Evolutionary conservation across 2,888 invertebrate genomes (phyloP), one percentile per base, ranked within the genome.

Genomic region (Orchestes rusci): DNA sequence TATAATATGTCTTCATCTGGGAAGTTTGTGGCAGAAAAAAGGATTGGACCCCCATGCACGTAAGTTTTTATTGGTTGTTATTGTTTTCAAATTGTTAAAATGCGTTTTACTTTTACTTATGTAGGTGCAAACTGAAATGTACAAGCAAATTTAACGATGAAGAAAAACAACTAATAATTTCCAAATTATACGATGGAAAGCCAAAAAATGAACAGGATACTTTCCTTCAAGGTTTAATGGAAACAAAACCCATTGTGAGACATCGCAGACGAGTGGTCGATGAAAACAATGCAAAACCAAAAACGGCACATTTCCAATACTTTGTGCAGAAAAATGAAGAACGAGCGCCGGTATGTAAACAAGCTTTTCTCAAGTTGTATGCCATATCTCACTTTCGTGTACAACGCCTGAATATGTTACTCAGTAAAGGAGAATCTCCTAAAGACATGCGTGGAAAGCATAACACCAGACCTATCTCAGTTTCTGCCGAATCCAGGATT

Each of bases 151-250:
- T 32, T 32, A 32, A n/a, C 16, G 32, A 13, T 10, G 4, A 16
- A 15, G 32, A 32, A 16, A 16, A 32, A 32, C 13, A 15, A 10
- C 3, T 32, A 10, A 32, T 32, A 32, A 32, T 32, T 32, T 32
- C 16, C 8, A 32, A 32, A 16, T 13, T 4, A 32, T 32, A 32
- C 15, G 16, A 32, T 13, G 32, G 13, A 32, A 16, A 16, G 15
- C 32, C 29, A 13, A 29, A 32, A 32, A 32, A 32, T 16, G 32
- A 32, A 32, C 32, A 32, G 32, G 32, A 32, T 10, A 32, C 13
- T 32, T 13, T 32, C 15, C 32, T 32, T 32, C 13, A 32, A 16
- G 32, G 32, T 32, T 32, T 32, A 32, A 32, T 16, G 15, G 32
- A 16, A 13, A 32, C 13, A 16, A 32, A 32, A 16, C 16, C 32